A percentile compares a stretch with the other conserved stretches of the same genome.
phyloP scores from a whole-genome alignment of 2,888 invertebrate genomes.

The Uropetala carovei region DNA sequence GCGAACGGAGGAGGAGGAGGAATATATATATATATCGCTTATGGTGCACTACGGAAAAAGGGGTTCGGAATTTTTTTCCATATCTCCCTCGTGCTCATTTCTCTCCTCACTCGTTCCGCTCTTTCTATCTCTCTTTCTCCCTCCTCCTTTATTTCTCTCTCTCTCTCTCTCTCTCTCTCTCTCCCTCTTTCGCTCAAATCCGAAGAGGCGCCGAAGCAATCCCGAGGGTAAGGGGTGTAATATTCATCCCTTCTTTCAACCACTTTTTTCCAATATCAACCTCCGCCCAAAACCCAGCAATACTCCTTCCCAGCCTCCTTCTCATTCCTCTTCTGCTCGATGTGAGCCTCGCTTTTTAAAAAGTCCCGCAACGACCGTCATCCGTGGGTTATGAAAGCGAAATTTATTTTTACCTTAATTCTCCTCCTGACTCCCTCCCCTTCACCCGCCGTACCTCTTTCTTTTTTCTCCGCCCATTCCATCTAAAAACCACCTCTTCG shows the following conservation, averaged over 20 bases:
- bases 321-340: neutral
- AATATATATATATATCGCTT: slow-evolving; percentile 30
- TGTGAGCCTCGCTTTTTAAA: no score
- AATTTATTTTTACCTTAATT: slow-evolving; percentile 33
- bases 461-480: neutral
- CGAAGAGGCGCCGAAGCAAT: slow-evolving; percentile 20
- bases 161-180: slow-evolving; percentile 17
- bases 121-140: neutral
- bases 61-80: slow-evolving; percentile 30
- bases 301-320: neutral
- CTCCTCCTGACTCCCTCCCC: neutral
- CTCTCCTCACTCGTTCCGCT: no score
- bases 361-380: neutral
- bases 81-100: no score
- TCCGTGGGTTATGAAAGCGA: slow-evolving; percentile 38
- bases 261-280: neutral
- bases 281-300: neutral
- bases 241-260: neutral
- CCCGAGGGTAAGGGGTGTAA: slow-evolving; percentile 36
- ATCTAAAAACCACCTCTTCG: neutral
- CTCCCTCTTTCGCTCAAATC: slow-evolving; percentile 4
- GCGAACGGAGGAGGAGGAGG: neutral
- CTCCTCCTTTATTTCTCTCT: neutral
- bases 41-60: slow-evolving; percentile 34
- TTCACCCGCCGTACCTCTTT: neutral